Percentiles rank a stretch among this genome's conserved stretches.
Conservation (phyloP, 2,113 vertebrate species). For the Alethe diademata region DNA sequence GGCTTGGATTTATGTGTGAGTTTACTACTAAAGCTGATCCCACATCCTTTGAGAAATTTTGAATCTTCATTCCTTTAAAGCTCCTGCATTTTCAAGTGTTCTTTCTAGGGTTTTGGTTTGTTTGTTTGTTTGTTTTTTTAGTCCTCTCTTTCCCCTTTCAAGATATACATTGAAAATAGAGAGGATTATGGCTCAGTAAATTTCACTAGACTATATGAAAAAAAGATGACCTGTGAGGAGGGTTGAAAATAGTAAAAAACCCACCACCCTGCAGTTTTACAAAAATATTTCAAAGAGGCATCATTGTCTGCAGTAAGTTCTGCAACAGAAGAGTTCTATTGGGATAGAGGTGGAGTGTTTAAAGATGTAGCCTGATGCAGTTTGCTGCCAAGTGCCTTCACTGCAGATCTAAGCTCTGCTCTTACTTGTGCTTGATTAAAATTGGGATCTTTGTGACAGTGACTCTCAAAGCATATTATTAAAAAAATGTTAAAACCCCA, state of each 20-base stretch:
- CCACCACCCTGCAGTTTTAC: fast-evolving
- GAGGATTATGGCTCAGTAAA: neutral
- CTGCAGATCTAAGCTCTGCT: neutral
- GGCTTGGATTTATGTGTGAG: neutral
- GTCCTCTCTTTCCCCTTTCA: neutral
- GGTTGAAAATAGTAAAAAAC: neutral
- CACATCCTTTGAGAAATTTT: neutral
- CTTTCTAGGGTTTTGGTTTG: neutral
- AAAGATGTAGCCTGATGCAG: neutral
- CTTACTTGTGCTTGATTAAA: neutral
- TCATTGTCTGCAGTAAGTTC: neutral
- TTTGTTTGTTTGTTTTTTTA: neutral
- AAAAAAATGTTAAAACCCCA: neutral
- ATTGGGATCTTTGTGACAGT: neutral
- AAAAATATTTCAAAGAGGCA: neutral
- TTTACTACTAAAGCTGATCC: neutral
- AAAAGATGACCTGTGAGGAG: neutral
- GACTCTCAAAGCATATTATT: neutral
- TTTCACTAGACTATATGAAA: neutral
- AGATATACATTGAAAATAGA: neutral
- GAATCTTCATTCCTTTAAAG: neutral
- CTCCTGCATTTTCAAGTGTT: neutral
- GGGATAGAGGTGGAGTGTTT: neutral
- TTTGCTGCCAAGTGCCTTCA: neutral
- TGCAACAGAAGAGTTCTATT: fast-evolving